Percentiles rank a stretch among this genome's conserved stretches.
Evolutionary conservation across 2,797 vertebrate species (phyloP).

Genomic region (Rhabdophis nuchalis): DNA sequence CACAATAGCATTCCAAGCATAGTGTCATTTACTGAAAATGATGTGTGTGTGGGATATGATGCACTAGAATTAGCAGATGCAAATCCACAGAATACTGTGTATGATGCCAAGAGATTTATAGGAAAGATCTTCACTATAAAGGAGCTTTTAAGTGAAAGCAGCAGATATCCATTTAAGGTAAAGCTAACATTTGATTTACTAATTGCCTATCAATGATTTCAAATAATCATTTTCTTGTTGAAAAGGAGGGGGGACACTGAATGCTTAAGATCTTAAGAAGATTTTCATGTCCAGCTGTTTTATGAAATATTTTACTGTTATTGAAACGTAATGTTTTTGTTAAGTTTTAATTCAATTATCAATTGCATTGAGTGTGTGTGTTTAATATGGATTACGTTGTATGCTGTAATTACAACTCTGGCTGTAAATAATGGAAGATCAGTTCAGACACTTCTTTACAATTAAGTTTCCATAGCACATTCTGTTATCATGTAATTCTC

Average conservation of each 20-base stretch:
- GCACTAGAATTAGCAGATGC: conserved; percentile 85
- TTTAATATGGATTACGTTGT: background rate
- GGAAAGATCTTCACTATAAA: conserved; percentile 85
- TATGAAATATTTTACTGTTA: background rate
- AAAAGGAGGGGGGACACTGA: background rate
- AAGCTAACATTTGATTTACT: background rate
- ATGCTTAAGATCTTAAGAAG: background rate
- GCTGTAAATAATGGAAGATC: background rate
- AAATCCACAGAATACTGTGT: conserved; percentile 89
- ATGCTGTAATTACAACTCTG: background rate
- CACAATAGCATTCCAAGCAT: conserved; percentile 88
- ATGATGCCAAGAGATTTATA: conserved; percentile 95
- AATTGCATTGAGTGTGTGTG: background rate
- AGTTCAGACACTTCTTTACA: background rate
- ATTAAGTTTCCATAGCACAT: background rate
- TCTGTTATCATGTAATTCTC: background rate
- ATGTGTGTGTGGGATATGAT: conserved; percentile 82
- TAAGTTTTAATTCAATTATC: background rate
- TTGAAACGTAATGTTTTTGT: background rate
- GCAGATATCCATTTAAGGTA: conserved; percentile 93
- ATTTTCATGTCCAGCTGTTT: background rate
- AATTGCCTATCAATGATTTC: background rate
- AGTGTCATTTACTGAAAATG: conserved; percentile 82
- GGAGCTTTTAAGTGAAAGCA: conserved; percentile 80
- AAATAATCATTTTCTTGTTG: background rate